Evolutionary conservation across 1,140 invertebrate genomes (phyloP).

Genomic region (Lordiphosa stackelbergi): DNA sequence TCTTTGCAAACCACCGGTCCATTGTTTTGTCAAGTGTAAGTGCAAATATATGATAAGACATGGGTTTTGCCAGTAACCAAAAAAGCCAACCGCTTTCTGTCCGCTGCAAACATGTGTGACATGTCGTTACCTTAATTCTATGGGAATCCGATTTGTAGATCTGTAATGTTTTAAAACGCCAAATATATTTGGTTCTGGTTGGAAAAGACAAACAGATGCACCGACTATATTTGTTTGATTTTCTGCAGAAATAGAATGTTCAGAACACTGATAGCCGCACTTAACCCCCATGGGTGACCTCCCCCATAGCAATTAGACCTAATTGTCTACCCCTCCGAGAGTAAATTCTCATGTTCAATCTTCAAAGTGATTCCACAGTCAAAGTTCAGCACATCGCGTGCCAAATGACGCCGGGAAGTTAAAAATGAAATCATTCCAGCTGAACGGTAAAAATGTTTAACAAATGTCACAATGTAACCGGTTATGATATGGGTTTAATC

Average conservation of each 20-base stretch:
- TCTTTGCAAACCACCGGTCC: too few species aligned
- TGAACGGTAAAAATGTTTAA: slow-evolving; percentile 33
- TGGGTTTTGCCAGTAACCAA: too few species aligned
- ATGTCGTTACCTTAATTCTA: too few species aligned
- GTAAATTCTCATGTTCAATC: background rate
- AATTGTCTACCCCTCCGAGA: slow-evolving; percentile 23
- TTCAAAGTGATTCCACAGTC: background rate
- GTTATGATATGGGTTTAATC: slow-evolving; percentile 26
- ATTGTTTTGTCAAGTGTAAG: too few species aligned
- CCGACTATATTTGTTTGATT: too few species aligned
- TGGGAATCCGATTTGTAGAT: too few species aligned
- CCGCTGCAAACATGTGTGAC: too few species aligned
- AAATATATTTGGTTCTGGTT: too few species aligned
- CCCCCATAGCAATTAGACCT: slow-evolving; percentile 43
- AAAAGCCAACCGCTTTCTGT: too few species aligned
- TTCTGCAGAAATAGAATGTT: slow-evolving; percentile 6
- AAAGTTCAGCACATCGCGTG: slow-evolving; percentile 6
- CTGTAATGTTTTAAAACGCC: too few species aligned
- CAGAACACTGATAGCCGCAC: slow-evolving; percentile 29
- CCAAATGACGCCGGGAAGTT: slow-evolving; percentile 1
- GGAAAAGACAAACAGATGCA: too few species aligned
- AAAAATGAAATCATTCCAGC: slow-evolving; percentile 5
- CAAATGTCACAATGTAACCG: slow-evolving; percentile 47
- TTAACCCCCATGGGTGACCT: slow-evolving; percentile 41
- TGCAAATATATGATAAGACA: too few species aligned